Evolutionary conservation across 2,113 vertebrate genomes (phyloP).

Genomic region (Phylloscopus trochiloides): DNA sequence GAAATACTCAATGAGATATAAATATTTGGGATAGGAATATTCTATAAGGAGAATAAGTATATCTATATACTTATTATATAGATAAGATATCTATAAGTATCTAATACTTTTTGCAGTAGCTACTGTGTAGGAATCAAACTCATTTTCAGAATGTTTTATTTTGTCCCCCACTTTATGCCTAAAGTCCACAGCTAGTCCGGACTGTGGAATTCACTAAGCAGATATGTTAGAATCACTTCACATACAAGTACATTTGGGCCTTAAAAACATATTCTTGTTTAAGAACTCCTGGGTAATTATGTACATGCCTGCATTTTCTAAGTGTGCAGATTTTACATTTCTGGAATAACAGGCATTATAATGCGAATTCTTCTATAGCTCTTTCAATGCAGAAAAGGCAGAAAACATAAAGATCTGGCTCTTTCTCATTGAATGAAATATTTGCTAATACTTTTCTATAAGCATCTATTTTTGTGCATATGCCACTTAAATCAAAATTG

Average conservation of each 20-base stretch:
- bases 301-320: background rate
- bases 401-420: background rate
- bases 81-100: no score
- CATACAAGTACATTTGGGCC: fast-evolving
- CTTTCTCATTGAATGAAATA: background rate
- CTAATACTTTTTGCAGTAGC: background rate
- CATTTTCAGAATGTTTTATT: background rate
- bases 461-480: background rate
- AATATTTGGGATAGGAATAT: background rate
- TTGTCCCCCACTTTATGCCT: background rate
- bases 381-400: background rate
- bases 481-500: background rate
- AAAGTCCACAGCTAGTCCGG: background rate
- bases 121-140: background rate
- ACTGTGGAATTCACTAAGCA: fast-evolving
- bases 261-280: background rate
- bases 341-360: background rate
- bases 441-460: background rate
- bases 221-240: background rate
- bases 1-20: background rate
- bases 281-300: background rate
- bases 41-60: no score
- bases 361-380: background rate
- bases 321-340: background rate
- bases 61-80: no score